Evolutionary conservation across 1,140 invertebrate genomes (phyloP).

Genomic region (Aphidius gifuensis): DNA sequence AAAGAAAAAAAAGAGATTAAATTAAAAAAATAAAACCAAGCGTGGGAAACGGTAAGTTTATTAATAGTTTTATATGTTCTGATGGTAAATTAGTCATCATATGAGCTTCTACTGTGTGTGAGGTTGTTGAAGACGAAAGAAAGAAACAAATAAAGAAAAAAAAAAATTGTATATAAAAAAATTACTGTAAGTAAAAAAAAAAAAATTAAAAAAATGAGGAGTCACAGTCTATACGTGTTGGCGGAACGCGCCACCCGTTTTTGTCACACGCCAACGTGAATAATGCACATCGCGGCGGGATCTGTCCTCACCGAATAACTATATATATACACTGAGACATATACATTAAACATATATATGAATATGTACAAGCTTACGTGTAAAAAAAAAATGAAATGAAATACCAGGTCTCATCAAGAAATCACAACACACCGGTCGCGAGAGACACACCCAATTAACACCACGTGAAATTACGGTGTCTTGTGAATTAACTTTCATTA

Average conservation of each 20-base stretch:
- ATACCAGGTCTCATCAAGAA: too few species aligned
- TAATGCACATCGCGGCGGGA: slow-evolving; percentile 20
- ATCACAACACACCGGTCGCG: background rate
- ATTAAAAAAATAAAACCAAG: background rate
- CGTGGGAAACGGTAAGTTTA: slow-evolving; percentile 2
- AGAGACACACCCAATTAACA: slow-evolving; percentile 5
- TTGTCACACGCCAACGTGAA: slow-evolving; percentile 20
- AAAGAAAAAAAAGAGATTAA: too few species aligned
- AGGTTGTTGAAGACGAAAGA: background rate
- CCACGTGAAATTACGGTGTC: background rate
- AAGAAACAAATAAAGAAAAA: background rate
- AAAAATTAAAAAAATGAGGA: background rate
- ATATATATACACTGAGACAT: background rate
- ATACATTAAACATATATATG: too few species aligned
- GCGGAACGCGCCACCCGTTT: slow-evolving; percentile 10
- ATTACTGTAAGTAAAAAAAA: too few species aligned
- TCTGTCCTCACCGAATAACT: slow-evolving; percentile 18
- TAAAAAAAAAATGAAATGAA: too few species aligned
- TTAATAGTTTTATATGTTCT: slow-evolving; percentile 1
- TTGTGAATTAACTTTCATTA: too few species aligned
- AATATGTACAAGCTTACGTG: too few species aligned
- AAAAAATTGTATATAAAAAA: too few species aligned
- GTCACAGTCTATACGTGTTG: slow-evolving; percentile 7
- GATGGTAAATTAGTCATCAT: slow-evolving; percentile 14
- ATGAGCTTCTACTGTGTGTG: background rate